Evolutionary conservation across 2,888 invertebrate species (phyloP).

Genomic region (Pterostichus madidus): DNA sequence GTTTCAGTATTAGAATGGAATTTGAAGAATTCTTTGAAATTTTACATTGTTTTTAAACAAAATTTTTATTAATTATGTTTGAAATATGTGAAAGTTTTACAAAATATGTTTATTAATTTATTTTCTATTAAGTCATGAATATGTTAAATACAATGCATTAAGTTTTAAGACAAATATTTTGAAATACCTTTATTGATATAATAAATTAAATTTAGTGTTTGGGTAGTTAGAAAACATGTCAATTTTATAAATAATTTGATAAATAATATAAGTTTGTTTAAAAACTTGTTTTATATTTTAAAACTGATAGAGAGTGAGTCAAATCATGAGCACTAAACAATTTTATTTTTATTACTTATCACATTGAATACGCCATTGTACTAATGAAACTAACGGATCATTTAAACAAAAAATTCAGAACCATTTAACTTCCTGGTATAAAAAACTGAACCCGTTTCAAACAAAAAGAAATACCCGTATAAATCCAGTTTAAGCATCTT

Average conservation of each 20-base stretch:
- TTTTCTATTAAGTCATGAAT: not conserved
- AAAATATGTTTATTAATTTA: not conserved
- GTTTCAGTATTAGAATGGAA: not conserved
- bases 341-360: not conserved
- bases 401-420: constrained; percentile 7
- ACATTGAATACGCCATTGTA: constrained; percentile 1
- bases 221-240: too few relatives aligned
- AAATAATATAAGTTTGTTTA: too few relatives aligned
- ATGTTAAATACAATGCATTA: too few relatives aligned
- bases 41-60: not conserved
- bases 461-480: not conserved
- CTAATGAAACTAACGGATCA: constrained; percentile 18
- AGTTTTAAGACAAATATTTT: too few relatives aligned
- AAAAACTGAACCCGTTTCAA: not conserved
- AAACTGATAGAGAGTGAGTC: too few relatives aligned
- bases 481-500: not conserved
- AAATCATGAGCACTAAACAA: too few relatives aligned
- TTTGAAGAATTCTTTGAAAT: not conserved
- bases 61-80: constrained; percentile 4
- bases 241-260: too few relatives aligned
- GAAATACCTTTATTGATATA: too few relatives aligned
- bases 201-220: too few relatives aligned
- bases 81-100: constrained; percentile 17
- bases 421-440: constrained; percentile 14
- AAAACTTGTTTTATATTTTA: too few relatives aligned